Base-by-base conservation (phyloP, 1,140 invertebrate genomes). In the Zaprionus tsacasi region DNA sequence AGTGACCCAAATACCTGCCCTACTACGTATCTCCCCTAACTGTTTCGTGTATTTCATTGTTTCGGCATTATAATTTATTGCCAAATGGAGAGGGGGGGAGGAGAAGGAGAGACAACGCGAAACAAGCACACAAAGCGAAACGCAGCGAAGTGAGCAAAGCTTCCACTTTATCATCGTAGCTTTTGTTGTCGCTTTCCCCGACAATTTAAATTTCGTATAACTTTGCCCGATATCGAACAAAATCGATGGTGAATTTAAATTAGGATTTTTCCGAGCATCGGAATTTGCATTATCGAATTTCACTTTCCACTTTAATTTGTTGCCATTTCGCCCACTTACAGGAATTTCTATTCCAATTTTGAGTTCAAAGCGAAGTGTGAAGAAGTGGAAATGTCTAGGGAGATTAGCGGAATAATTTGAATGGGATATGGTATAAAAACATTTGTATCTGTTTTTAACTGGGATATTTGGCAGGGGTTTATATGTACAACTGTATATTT, bases 1-100 rank as follows among this genome's bases (percentile, higher is more conserved):
- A 73, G 55, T 88, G 83, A 88, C 83, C 83, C 78, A 87, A 78
- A 88, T 88, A 88, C 80, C 85, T 88, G 77, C 56, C 13, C 13
- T 13, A 45, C 13, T 13, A 45, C 40, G 2, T 6, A 33, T 35
- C 27, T 30, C 6, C 33, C 33, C 50, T 65, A 65, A 38, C 67
- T 69, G 27, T 66, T 57, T 52, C 21, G 40, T 8, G 40, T 36
- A 57, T 68, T 78, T 67, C 79, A 79, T 73, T 77, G 77, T 77
- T 82, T 78, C 55, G 45, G 40, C 52, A 67, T 74, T 77, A 72
- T 79, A 87, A 87, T 87, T 87, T 88, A 88, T 87, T 83, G 72
- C 55, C 59, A 15, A 33, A 21, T 38, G 36, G 12, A 17, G 3
- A 35, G 15, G 8, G 17, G 2, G 45, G 17, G 8, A 12, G 12